Conservation (phyloP, 1,140 invertebrate species). For the Drosophila hydei region DNA sequence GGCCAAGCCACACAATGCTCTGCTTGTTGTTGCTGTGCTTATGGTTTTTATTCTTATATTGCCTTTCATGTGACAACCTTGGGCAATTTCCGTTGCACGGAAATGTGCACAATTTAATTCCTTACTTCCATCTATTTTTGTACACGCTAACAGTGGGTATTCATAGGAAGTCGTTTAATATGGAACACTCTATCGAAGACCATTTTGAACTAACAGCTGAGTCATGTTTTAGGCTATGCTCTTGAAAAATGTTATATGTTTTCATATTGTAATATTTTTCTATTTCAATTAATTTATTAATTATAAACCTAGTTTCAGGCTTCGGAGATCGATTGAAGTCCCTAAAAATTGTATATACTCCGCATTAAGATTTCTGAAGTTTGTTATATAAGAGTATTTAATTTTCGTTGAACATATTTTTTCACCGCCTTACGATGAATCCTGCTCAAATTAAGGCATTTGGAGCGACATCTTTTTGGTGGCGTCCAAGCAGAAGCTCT, state of each 20-base stretch:
- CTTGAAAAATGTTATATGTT: too few species aligned
- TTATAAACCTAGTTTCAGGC: too few species aligned
- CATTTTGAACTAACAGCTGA: too few species aligned
- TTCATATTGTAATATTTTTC: too few species aligned
- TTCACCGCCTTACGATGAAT: too few species aligned
- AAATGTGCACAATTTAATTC: conserved; percentile 79
- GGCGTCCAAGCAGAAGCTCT: conserved; percentile 55
- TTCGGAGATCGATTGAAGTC: too few species aligned
- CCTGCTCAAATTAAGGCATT: conserved; percentile 28
- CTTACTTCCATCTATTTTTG: conserved; percentile 38
- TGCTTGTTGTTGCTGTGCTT: conserved; percentile 38
- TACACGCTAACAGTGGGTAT: conserved; percentile 32
- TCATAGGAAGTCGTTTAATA: neutral
- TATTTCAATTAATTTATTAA: too few species aligned
- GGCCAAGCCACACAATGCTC: neutral
- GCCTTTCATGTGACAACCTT: conserved; percentile 69
- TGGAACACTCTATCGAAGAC: neutral
- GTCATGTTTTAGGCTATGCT: too few species aligned
- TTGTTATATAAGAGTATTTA: neutral
- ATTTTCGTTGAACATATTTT: neutral
- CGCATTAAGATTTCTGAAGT: neutral
- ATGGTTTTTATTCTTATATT: conserved; percentile 56
- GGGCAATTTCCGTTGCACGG: conserved; percentile 75
- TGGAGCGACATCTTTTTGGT: conserved; percentile 19
- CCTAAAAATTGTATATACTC: too few species aligned